A percentile compares a stretch with the other conserved stretches of the same genome.
phyloP scores from a whole-genome alignment of 2,113 vertebrate genomes.

The Puffinus mauretanicus region DNA sequence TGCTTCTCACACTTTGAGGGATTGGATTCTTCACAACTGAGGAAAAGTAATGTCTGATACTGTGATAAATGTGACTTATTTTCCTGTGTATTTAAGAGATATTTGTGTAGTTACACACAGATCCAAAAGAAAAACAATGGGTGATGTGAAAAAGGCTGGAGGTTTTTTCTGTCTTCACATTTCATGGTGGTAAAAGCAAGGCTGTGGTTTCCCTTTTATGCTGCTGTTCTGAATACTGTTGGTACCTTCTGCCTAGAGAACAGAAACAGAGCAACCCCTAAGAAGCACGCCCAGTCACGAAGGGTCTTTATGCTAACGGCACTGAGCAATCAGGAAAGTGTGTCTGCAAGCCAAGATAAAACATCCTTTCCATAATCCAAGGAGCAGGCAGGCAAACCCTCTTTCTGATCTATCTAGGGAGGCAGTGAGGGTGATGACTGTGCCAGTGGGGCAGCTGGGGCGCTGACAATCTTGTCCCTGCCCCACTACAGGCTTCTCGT shows the following conservation, averaged over 20 bases:
- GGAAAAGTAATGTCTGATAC: background rate
- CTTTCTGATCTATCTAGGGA: background rate
- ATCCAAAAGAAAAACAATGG: background rate
- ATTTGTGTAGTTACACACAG: background rate
- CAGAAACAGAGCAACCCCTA: background rate
- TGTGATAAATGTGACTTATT: background rate
- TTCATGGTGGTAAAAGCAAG: background rate
- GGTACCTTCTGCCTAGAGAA: background rate
- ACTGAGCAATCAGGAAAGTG: background rate
- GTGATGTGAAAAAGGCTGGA: background rate
- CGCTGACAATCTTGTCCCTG: background rate
- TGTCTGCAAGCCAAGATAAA: background rate
- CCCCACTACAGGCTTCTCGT: background rate
- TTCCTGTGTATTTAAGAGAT: background rate
- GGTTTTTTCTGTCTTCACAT: background rate
- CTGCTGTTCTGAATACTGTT: background rate
- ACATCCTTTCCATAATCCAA: background rate
- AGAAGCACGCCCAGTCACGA: fast-evolving
- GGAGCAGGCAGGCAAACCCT: background rate
- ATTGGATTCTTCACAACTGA: background rate
- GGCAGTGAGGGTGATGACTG: background rate
- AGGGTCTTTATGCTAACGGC: background rate
- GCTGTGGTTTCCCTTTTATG: background rate
- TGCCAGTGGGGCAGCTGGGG: background rate
- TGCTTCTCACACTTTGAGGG: background rate